Evolutionary conservation across 2,888 invertebrate genomes (phyloP).

Genomic region (Ischnura elegans): DNA sequence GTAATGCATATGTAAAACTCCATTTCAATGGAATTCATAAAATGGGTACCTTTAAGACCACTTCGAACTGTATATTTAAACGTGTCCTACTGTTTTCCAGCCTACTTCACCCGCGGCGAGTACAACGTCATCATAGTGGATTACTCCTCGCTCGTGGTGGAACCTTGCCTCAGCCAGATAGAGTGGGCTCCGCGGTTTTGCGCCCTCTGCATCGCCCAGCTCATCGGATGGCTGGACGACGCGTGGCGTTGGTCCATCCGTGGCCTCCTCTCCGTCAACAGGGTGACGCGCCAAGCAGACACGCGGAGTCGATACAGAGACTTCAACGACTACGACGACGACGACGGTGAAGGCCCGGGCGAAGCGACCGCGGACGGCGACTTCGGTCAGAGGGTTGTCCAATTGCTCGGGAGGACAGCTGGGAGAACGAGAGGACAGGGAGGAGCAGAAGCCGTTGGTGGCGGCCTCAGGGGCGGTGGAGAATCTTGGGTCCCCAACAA

Average conservation of each 20-base stretch:
- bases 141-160: constrained; percentile 88
- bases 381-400: background rate
- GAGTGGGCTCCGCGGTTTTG: constrained; percentile 80
- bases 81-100: constrained; percentile 75
- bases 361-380: constrained; percentile 80
- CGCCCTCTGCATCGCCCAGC: constrained; percentile 88
- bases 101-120: constrained; percentile 88
- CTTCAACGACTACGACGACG: background rate
- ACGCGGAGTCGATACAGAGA: background rate
- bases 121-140: constrained; percentile 94
- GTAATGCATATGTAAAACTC: too few relatives aligned
- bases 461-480: background rate
- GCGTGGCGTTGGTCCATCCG: constrained; percentile 50
- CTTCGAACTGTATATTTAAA: background rate
- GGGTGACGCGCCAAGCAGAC: background rate
- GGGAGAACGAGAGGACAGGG: background rate
- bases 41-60: too few relatives aligned
- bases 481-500: background rate
- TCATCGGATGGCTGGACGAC: constrained; percentile 85
- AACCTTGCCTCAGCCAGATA: constrained; percentile 89
- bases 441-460: background rate
- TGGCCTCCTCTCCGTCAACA: background rate
- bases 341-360: constrained; percentile 78
- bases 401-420: background rate
- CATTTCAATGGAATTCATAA: too few relatives aligned